Evolutionary conservation across 2,888 invertebrate genomes (phyloP), one percentile per base, ranked within the genome.

Genomic region (Ditylenchus weischeri): DNA sequence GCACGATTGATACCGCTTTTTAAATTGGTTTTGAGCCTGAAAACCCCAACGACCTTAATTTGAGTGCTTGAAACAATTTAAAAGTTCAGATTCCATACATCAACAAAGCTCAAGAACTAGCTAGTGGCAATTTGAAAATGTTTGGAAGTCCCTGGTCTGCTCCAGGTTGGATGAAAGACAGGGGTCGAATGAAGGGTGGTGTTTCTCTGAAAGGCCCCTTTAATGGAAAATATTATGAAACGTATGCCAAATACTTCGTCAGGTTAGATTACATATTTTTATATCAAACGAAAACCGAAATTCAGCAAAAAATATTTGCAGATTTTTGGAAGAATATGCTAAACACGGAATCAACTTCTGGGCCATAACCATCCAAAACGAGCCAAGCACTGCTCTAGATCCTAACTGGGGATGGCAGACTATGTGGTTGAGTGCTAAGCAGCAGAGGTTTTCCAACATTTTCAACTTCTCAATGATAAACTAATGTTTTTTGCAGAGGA

Each of bases 321-420:
- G 89, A 83, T 92, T 91, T 85, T 84, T 93, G 49, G 88, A 91
- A 74, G 88, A 87, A 65, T 93, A 93, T 84, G 86, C 87, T 69
- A 86, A 87, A 43, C 84, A 88, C 18, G 88, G 88, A 21, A 76
- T 86, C 18, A 72, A 77, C 8, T 81, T 87, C 57, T 93, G 93
- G 93, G 91, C 89, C 15, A 19, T 93, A 49, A 90, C 92, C 23
- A 90, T 90, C 0, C 91, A 91, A 35, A 93, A 93, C 83, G 68
- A 69, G 61, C 69, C 93, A 0, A 79, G 84, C 88, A 51, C 83
- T 68, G 85, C 85, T 0, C 75, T 80, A 18, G 71, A 83, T 11
- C 72, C 76, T 8, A 72, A 77, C 69, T 86, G 84, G 72, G 82
- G 84, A 0, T 90, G 91, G 81, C 91, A 91, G 84, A 88, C 89